These are phyloP conservation scores for Oxyura jamaicensis DNA, from an alignment of 2,113 vertebrate genomes.

Conservation along the genomic window DNA sequence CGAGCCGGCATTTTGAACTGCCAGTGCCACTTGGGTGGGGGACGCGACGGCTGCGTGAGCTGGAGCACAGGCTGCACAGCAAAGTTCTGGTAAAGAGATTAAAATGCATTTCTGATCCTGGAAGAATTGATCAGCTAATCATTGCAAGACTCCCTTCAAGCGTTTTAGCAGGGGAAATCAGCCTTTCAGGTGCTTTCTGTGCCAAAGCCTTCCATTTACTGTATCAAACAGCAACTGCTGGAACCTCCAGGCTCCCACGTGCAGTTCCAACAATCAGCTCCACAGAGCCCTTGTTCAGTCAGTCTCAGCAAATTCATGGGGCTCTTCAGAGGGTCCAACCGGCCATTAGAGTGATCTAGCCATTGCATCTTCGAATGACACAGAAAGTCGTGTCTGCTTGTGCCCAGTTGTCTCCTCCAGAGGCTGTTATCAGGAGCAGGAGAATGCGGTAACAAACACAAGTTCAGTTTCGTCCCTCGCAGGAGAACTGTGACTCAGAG, in stretches of 20 bases:
- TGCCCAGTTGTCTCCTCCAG: not conserved
- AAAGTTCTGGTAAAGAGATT: constrained; percentile 54
- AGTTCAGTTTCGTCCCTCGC: not conserved
- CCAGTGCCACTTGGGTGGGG: constrained; percentile 21
- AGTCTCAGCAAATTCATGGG: not conserved
- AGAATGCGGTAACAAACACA: not conserved
- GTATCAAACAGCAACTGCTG: constrained; percentile 23
- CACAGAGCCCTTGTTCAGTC: constrained; percentile 10
- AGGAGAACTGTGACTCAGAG: not conserved
- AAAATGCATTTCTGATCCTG: constrained; percentile 57
- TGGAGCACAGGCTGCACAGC: constrained; percentile 64
- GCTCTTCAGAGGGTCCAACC: constrained; percentile 32
- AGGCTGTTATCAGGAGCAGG: not conserved
- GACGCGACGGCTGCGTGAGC: constrained; percentile 27
- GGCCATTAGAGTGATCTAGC: not conserved
- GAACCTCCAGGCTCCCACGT: constrained; percentile 3
- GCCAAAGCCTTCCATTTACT: constrained; percentile 56
- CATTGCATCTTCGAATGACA: constrained; percentile 17
- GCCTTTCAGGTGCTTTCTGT: constrained; percentile 63
- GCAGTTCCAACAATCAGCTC: constrained; percentile 34
- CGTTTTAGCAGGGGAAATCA: constrained; percentile 32
- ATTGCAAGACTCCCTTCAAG: constrained; percentile 54
- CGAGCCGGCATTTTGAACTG: constrained; percentile 35
- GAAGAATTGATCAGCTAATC: constrained; percentile 63
- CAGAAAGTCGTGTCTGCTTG: not conserved